Evolutionary conservation across 2,113 vertebrate species (phyloP), one percentile per base, ranked within the genome.

Genomic region (Poeciliopsis retropinna): DNA sequence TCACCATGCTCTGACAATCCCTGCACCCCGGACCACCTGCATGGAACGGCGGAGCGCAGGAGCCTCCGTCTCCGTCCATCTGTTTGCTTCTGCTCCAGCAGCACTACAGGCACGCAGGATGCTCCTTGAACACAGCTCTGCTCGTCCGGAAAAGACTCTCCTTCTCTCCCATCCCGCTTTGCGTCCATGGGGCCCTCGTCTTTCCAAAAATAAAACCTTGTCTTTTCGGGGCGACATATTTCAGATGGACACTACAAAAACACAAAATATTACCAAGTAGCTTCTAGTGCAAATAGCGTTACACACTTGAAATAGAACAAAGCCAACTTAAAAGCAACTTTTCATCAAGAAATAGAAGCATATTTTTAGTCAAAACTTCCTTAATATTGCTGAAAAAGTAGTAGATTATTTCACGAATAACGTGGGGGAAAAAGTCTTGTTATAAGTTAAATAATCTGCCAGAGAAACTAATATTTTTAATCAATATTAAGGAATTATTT

Each of bases 11-110:
- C 91, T 86, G 85, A 91, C 92, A 88, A 88, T 60, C 85, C 84
- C 91, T 73, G 89, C 89, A 83, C 66, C 75, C 85, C 70, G 64
- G 83, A 83, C 92, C 94, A 96, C 95, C 94, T 95, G 95, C 64
- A 54, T 41, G 12, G 13, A 25, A 84, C 91, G 89, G 85, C 89
- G 29, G 69, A 90, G 92, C 91, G 57, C n/a, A 78, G 81, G 73
- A 92, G 80, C 72, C 78, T 90, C 72, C 64, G 65, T 76, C 83
- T 87, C 88, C 44, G 63, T 87, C 93, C 93, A 94, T 93, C 93
- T 94, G 93, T 86, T 85, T 22, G 70, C 85, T 64, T 76, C 68
- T 75, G 78, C 80, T 82, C 75, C 79, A 64, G 61, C 79, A 27
- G 82, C 32, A 37, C 72, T 31, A 15, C 75, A 28, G 32, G 39